Evolutionary conservation across 2,797 vertebrate genomes (phyloP).

Genomic region (Salmo trutta): DNA sequence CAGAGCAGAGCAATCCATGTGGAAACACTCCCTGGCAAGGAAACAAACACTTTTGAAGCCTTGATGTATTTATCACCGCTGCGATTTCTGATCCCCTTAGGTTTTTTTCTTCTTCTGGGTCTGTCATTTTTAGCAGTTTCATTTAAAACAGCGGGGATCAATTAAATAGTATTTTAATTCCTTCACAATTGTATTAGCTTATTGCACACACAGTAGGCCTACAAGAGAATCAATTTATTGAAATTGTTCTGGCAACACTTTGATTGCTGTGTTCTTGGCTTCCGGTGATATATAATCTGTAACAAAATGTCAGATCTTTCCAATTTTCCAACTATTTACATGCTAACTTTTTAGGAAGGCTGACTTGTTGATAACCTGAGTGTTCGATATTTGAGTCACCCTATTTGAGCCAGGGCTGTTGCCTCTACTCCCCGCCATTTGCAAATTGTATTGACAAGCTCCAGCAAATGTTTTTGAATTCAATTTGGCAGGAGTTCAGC

Average conservation of each 20-base stretch:
- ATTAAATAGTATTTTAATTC: background rate
- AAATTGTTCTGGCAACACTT: background rate
- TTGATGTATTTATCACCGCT: constrained; percentile 13
- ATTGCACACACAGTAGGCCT: background rate
- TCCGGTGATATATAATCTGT: background rate
- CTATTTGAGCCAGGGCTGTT: constrained; percentile 38
- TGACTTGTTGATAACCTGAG: background rate
- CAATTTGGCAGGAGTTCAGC: constrained; percentile 59
- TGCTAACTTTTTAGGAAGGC: background rate
- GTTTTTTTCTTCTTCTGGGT: background rate
- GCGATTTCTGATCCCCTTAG: background rate
- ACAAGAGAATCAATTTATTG: background rate
- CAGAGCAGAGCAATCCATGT: constrained; percentile 39
- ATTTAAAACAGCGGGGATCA: background rate
- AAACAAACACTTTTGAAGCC: constrained; percentile 14
- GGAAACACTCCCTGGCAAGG: constrained; percentile 30
- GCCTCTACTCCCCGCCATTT: constrained; percentile 43
- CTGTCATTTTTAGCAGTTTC: background rate
- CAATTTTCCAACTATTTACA: background rate
- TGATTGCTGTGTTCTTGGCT: background rate
- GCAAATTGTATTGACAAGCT: constrained; percentile 61
- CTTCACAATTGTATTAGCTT: background rate
- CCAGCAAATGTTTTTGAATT: constrained; percentile 60
- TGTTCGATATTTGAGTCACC: constrained; percentile 1
- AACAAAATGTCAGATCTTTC: background rate